These are phyloP conservation scores for Porites lutea DNA, from an alignment of 64 coral and sea anemone species.

Conservation along the genomic window DNA sequence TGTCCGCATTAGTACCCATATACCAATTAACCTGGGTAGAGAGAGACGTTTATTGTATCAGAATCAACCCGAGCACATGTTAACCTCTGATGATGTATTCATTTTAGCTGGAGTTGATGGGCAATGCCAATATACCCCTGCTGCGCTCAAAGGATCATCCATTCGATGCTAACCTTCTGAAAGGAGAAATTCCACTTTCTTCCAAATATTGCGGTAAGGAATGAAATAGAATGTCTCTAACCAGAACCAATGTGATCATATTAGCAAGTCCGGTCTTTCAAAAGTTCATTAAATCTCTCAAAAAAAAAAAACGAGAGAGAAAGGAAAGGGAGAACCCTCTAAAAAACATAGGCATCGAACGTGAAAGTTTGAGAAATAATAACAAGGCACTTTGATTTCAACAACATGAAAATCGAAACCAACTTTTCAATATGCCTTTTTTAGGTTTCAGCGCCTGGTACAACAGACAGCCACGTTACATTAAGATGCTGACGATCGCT, in stretches of 20 bases:
- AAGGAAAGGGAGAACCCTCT: too few species aligned
- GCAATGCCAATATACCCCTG: not conserved
- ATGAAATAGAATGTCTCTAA: not conserved
- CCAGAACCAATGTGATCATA: not conserved
- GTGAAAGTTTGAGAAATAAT: too few species aligned
- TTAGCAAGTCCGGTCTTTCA: too few species aligned
- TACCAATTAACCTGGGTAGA: too few species aligned
- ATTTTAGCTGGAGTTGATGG: constrained; percentile 11
- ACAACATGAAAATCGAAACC: too few species aligned
- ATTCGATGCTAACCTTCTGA: not conserved
- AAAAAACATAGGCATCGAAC: too few species aligned
- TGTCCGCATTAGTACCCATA: too few species aligned
- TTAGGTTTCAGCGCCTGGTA: constrained; percentile 35
- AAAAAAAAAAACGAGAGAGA: too few species aligned
- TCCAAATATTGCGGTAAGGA: constrained; percentile 20
- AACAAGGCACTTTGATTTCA: too few species aligned
- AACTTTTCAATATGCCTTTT: not conserved
- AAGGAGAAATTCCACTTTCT: constrained; percentile 4
- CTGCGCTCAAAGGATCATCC: not conserved
- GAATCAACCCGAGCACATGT: too few species aligned
- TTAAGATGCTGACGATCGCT: constrained; percentile 24
- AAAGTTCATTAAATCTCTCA: too few species aligned
- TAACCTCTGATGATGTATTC: not conserved
- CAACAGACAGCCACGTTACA: constrained; percentile 27
- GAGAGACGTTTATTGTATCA: too few species aligned